Percentiles rank a stretch among this genome's conserved stretches.
Evolutionary conservation across 1,140 invertebrate genomes (phyloP).

Genomic region (Ostrea edulis): DNA sequence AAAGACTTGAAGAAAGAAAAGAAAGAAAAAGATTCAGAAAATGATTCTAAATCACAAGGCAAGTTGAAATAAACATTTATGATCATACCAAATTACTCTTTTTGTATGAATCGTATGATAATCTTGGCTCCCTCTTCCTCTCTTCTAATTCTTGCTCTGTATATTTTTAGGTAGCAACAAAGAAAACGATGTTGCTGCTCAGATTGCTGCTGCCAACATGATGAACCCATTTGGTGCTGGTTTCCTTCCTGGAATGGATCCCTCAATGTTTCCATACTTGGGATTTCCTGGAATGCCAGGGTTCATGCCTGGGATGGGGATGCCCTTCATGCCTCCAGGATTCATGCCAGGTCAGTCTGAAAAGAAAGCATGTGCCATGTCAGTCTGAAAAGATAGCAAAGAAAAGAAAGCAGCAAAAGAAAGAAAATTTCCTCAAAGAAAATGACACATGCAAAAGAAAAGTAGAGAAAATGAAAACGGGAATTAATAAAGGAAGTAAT

Average conservation of each 20-base stretch:
- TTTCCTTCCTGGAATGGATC: conserved; percentile 75
- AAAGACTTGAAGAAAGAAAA: conserved; percentile 46
- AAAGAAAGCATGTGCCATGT: not conserved
- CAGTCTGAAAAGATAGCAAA: conserved; percentile 12
- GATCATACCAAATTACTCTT: too few species aligned
- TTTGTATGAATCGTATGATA: too few species aligned
- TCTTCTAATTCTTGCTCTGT: not conserved
- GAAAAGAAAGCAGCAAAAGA: not conserved
- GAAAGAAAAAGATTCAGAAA: conserved; percentile 46
- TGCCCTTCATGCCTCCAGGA: conserved; percentile 77
- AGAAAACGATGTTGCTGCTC: conserved; percentile 44
- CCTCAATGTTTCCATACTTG: conserved; percentile 79
- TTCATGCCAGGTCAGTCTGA: conserved; percentile 76
- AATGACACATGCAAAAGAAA: not conserved
- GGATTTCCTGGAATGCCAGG: conserved; percentile 74
- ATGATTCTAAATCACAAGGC: conserved; percentile 12
- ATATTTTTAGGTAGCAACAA: conserved; percentile 33
- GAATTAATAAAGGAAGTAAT: too few species aligned
- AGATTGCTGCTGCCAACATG: conserved; percentile 59
- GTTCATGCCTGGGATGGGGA: conserved; percentile 76
- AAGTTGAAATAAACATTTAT: not conserved
- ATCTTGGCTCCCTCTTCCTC: too few species aligned
- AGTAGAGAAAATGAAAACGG: not conserved
- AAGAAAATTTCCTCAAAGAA: not conserved
- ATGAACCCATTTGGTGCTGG: conserved; percentile 74